phyloP scores from a whole-genome alignment of 2,113 vertebrate species.

The Perca schrenkii region DNA sequence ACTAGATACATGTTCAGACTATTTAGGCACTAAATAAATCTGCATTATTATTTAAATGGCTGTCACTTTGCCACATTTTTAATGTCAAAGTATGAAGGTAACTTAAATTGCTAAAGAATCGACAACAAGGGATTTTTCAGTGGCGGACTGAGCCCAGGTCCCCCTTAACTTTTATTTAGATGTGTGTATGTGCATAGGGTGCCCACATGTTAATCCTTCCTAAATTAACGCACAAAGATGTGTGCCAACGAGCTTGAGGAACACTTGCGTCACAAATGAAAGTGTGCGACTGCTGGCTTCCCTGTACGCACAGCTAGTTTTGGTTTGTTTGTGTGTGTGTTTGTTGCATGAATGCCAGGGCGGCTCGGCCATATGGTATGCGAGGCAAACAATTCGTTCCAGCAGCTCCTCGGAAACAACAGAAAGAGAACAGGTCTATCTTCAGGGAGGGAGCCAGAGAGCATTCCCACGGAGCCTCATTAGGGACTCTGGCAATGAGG shows the following conservation, averaged over 20 bases:
- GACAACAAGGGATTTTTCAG: background rate
- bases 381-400: conserved; percentile 56
- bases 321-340: background rate
- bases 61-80: background rate
- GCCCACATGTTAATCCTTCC: conserved; percentile 10
- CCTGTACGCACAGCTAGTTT: background rate
- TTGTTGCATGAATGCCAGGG: conserved; percentile 23
- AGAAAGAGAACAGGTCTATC: conserved; percentile 57
- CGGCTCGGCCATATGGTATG: conserved; percentile 61
- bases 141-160: conserved; percentile 3
- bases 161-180: conserved; percentile 15
- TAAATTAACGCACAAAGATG: background rate
- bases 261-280: background rate
- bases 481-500: conserved; percentile 69
- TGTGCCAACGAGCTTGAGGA: conserved; percentile 19
- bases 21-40: conserved; percentile 42
- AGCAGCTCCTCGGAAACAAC: conserved; percentile 58
- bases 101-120: background rate
- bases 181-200: background rate
- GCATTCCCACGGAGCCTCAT: conserved; percentile 79
- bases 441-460: conserved; percentile 57
- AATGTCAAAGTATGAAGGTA: background rate
- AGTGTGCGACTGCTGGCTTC: background rate
- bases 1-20: conserved; percentile 16
- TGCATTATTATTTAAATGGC: background rate